Evolutionary conservation across 1,140 invertebrate genomes (phyloP).

Genomic region (Pseudomyrmex concolor): DNA sequence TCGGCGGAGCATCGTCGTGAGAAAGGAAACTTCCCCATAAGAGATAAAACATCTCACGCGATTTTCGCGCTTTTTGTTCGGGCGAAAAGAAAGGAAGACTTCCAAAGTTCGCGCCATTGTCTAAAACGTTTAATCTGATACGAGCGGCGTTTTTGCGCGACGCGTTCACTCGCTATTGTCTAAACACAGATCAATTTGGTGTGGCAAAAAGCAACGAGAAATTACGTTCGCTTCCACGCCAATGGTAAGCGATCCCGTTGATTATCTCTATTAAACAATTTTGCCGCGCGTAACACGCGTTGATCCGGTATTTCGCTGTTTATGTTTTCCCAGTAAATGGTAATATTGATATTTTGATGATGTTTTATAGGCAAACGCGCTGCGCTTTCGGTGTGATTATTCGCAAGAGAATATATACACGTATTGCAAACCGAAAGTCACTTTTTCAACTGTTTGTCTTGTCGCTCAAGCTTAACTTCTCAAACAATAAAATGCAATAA

Average conservation of each 20-base stretch:
- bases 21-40: slow-evolving; percentile 33
- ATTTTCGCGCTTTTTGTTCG: slow-evolving; percentile 47
- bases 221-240: slow-evolving; percentile 43
- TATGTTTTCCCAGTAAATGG: background rate
- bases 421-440: background rate
- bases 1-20: background rate
- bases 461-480: background rate
- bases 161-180: slow-evolving; percentile 35
- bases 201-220: slow-evolving; percentile 41
- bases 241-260: slow-evolving; percentile 11
- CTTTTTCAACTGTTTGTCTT: slow-evolving; percentile 2
- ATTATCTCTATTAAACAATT: slow-evolving; percentile 47
- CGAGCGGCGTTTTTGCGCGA: slow-evolving; percentile 28
- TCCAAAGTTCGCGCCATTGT: slow-evolving; percentile 59
- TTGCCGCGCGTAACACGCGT: background rate
- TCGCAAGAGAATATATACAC: background rate
- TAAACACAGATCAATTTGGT: slow-evolving; percentile 57
- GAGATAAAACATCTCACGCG: slow-evolving; percentile 54
- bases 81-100: slow-evolving; percentile 42
- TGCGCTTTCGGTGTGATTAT: background rate
- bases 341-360: slow-evolving; percentile 34
- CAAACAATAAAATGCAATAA: background rate
- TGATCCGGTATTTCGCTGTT: background rate
- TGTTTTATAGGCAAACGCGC: slow-evolving; percentile 5
- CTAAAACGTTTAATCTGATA: slow-evolving; percentile 60